phyloP scores from a whole-genome alignment of 2,797 vertebrate genomes.

The Sternarchorhynchus goeldii region DNA sequence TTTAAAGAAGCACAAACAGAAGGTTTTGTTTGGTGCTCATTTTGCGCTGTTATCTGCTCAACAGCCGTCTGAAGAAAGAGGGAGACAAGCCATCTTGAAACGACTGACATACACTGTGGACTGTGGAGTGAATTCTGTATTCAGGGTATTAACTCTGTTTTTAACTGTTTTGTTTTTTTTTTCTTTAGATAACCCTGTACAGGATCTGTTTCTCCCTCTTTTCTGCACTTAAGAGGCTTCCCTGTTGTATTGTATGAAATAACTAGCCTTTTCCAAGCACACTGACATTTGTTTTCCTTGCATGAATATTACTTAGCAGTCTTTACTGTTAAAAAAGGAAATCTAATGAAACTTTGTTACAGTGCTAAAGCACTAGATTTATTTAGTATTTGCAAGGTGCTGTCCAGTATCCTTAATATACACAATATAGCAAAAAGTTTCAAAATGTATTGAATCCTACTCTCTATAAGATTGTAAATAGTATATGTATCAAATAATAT shows the following conservation, averaged over 20 bases:
- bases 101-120: slow-evolving; percentile 51
- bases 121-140: slow-evolving; percentile 51
- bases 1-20: slow-evolving; percentile 7
- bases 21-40: not conserved
- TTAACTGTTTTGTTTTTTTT: slow-evolving; percentile 8
- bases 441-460: slow-evolving; percentile 81
- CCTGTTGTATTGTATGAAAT: slow-evolving; percentile 75
- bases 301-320: slow-evolving; percentile 79
- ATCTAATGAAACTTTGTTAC: slow-evolving; percentile 81
- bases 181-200: slow-evolving; percentile 45
- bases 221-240: slow-evolving; percentile 64
- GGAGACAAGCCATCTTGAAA: slow-evolving; percentile 96
- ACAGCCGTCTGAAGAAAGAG: slow-evolving; percentile 99
- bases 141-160: slow-evolving; percentile 50
- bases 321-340: slow-evolving; percentile 85
- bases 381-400: slow-evolving; percentile 87
- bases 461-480: slow-evolving; percentile 94
- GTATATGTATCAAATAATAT: slow-evolving; percentile 84
- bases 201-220: slow-evolving; percentile 30
- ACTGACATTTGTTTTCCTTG: slow-evolving; percentile 77
- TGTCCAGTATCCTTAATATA: slow-evolving; percentile 84
- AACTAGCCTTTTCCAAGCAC: slow-evolving; percentile 71
- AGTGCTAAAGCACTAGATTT: slow-evolving; percentile 77
- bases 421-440: slow-evolving; percentile 81
- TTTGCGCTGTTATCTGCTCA: slow-evolving; percentile 55